Conservation (phyloP, 1,140 invertebrate species). For the Trichonephila clavata region DNA sequence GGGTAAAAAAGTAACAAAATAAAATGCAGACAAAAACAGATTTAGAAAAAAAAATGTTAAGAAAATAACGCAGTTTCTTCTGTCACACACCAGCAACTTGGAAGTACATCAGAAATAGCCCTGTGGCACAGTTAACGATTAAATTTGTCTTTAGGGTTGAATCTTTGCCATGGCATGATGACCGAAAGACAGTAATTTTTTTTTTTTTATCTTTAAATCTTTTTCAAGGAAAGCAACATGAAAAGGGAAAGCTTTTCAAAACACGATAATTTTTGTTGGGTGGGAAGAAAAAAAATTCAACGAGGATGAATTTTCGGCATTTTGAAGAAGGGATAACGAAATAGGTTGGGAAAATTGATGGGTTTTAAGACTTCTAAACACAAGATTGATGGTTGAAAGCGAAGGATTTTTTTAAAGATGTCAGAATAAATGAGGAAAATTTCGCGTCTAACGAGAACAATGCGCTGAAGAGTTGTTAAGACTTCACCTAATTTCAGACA, state of each 20-base stretch:
- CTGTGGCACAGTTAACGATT: constrained; percentile 41
- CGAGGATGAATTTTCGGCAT: neutral
- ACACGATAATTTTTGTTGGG: neutral
- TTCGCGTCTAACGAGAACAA: neutral
- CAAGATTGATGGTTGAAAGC: neutral
- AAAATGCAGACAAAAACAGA: neutral
- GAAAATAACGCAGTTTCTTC: neutral
- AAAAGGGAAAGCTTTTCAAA: constrained; percentile 6
- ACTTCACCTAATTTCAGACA: neutral
- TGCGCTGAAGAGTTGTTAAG: neutral
- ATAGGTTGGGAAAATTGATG: constrained; percentile 12
- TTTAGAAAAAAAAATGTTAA: neutral
- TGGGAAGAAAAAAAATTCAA: neutral
- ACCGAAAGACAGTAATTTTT: constrained; percentile 22
- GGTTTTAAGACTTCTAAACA: neutral
- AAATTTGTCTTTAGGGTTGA: constrained; percentile 3
- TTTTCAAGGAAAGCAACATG: constrained; percentile 4
- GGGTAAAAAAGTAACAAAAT: neutral
- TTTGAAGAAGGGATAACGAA: neutral
- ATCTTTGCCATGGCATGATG: constrained; percentile 16
- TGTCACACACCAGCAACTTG: constrained; percentile 19
- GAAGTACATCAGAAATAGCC: constrained; percentile 8
- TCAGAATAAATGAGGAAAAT: neutral
- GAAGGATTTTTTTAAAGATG: neutral
- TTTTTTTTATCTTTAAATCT: neutral